Evolutionary conservation across 1,140 invertebrate genomes (phyloP).

Genomic region (Cotesia typhae): DNA sequence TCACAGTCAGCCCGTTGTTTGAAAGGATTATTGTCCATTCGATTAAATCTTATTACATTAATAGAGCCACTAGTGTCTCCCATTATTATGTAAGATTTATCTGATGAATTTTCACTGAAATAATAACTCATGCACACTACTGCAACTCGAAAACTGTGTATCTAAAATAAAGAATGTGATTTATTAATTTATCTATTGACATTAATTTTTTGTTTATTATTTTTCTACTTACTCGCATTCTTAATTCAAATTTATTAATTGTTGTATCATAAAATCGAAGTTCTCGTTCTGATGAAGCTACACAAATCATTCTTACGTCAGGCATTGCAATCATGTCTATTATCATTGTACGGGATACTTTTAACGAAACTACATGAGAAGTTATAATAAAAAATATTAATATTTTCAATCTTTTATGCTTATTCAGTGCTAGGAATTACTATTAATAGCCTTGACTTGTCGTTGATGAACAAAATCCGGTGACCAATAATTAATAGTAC

Average conservation of each 20-base stretch:
- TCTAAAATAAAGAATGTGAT: constrained; percentile 56
- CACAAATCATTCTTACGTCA: constrained; percentile 75
- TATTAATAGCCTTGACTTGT: constrained; percentile 69
- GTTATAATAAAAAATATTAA: constrained; percentile 29
- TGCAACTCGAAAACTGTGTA: constrained; percentile 50
- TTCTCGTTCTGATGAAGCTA: constrained; percentile 74
- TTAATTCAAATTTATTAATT: constrained; percentile 73
- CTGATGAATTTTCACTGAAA: constrained; percentile 67
- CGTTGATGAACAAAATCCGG: constrained; percentile 71
- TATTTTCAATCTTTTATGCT: background rate
- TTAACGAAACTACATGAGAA: constrained; percentile 57
- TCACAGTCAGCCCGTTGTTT: constrained; percentile 70
- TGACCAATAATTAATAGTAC: constrained; percentile 76
- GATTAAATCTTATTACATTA: constrained; percentile 69
- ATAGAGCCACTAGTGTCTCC: constrained; percentile 75
- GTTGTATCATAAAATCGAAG: constrained; percentile 77
- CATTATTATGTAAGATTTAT: constrained; percentile 70
- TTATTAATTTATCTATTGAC: constrained; percentile 12
- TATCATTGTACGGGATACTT: constrained; percentile 71
- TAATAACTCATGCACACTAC: constrained; percentile 70
- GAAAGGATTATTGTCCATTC: constrained; percentile 71
- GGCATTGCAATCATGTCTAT: constrained; percentile 74
- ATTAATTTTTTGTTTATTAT: constrained; percentile 21
- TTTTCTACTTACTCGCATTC: constrained; percentile 59
- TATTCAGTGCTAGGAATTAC: constrained; percentile 56